These are phyloP conservation scores for Meriones unguiculatus DNA, from an alignment of 2,113 vertebrate genomes.

Conservation along the genomic window DNA sequence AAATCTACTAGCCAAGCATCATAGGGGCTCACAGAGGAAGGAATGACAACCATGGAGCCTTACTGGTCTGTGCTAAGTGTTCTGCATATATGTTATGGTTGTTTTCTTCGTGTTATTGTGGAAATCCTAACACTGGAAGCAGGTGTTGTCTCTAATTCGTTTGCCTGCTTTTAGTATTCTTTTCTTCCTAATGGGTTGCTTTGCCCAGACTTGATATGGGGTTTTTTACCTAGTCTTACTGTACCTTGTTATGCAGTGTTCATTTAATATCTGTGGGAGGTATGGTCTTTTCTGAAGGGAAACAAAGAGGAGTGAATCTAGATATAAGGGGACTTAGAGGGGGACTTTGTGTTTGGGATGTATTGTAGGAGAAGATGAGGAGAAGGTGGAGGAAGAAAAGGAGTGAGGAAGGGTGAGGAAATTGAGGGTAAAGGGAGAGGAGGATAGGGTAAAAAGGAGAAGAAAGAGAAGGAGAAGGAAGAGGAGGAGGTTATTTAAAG, in stretches of 20 bases:
- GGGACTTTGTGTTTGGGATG: background rate
- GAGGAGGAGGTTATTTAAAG: background rate
- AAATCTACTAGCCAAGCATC: background rate
- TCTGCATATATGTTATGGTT: background rate
- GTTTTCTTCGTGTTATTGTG: background rate
- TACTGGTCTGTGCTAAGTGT: background rate
- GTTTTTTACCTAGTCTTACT: background rate
- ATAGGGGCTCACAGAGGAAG: background rate
- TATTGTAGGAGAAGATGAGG: background rate
- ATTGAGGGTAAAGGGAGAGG: background rate
- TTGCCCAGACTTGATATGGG: background rate
- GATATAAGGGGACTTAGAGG: background rate
- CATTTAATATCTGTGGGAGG: background rate
- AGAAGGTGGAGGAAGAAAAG: background rate
- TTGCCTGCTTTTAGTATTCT: background rate
- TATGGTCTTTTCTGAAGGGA: background rate
- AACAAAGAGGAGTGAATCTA: background rate
- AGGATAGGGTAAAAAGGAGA: too few relatives aligned
- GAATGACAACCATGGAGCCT: background rate
- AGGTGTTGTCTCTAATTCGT: background rate
- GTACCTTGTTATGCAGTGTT: background rate
- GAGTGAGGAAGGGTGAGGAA: background rate
- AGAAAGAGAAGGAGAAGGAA: too few relatives aligned
- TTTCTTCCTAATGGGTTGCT: background rate
- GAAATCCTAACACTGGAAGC: background rate